Evolutionary conservation across 2,888 invertebrate species (phyloP).

Genomic region (Drosophila barbarae): DNA sequence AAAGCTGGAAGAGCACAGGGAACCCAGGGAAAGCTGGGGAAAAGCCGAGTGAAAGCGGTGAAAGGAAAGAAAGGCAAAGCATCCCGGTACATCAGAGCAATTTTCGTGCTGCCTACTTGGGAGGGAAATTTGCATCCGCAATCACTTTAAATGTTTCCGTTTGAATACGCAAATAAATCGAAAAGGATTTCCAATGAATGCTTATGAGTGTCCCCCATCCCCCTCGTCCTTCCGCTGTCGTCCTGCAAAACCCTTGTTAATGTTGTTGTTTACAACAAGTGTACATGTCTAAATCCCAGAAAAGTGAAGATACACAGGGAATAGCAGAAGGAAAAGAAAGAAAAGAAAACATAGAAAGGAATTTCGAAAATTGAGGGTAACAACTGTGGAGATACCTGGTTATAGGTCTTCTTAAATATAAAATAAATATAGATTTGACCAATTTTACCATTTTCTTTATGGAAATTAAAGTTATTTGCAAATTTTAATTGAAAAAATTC

Average conservation of each 20-base stretch:
- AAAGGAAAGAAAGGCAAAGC: constrained; percentile 19
- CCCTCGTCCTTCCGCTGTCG: not conserved
- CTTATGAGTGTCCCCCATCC: constrained; percentile 60
- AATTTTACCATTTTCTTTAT: not conserved
- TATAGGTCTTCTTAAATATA: accelerated
- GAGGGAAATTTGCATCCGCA: constrained; percentile 69
- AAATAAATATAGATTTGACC: not conserved
- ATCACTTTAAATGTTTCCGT: constrained; percentile 77
- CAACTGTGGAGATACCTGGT: not conserved
- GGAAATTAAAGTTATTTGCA: too few species aligned
- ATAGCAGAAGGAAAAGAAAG: constrained; percentile 7
- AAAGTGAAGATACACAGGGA: constrained; percentile 26
- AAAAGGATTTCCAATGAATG: constrained; percentile 73
- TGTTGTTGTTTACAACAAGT: constrained; percentile 73
- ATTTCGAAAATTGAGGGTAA: too few species aligned
- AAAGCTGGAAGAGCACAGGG: constrained; percentile 8
- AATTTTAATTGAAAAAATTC: not conserved
- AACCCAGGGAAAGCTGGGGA: constrained; percentile 2
- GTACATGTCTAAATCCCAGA: constrained; percentile 66
- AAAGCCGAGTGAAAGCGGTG: constrained; percentile 12
- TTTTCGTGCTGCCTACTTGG: constrained; percentile 51
- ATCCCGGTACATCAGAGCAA: constrained; percentile 43
- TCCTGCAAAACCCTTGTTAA: constrained; percentile 64
- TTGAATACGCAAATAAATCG: constrained; percentile 76
- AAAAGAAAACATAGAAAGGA: not conserved